Evolutionary conservation across 1,140 invertebrate genomes (phyloP), one percentile per base, ranked within the genome.

Genomic region (Drosophila micromelanica): DNA sequence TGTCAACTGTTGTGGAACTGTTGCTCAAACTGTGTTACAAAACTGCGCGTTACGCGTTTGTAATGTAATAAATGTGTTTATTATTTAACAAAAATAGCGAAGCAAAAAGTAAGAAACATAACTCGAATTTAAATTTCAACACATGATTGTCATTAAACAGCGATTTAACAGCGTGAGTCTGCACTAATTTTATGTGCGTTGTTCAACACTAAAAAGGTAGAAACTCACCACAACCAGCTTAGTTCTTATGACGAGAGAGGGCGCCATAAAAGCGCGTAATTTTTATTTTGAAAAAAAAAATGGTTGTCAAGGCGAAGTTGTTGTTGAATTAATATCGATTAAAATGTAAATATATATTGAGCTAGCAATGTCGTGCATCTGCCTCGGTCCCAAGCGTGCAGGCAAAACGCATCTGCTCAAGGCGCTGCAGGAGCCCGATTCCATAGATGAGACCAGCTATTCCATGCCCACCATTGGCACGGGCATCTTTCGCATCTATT

Each of bases 351-450:
- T 8, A 23, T 1, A 4, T 35, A 45, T 17, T 32, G 23, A 0
- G 5, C 7, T 2, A 1, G 48, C 48, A 35, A 93, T 94, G 43
- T 92, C 92, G 81, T 94, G 95, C 70, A 92, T 97, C 5, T 97
- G 96, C 76, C 87, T 97, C 48, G 96, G 96, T 0, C 96, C 96
- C 4, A 93, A 94, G 49, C 95, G 95, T 54, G 95, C 96, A 1
- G 96, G 96, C 0, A 97, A 97, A 93, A 97, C 96, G 0, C 93
- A 96, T n/a, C 89, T 97, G 15, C 89, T 97, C 43, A 95, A 95
- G 92, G 94, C 94, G 48, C 91, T 97, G 5, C 95, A 96, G 91
- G 94, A 94, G 45, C 93, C 93, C 1, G 93, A 94, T 27, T 92
- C 93, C 1, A 95, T 96, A 8, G 95, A 96, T 75, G 94, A 95